These are phyloP conservation scores for Cetoscarus ocellatus DNA, from an alignment of 2,797 vertebrate genomes.

Conservation along the genomic window DNA sequence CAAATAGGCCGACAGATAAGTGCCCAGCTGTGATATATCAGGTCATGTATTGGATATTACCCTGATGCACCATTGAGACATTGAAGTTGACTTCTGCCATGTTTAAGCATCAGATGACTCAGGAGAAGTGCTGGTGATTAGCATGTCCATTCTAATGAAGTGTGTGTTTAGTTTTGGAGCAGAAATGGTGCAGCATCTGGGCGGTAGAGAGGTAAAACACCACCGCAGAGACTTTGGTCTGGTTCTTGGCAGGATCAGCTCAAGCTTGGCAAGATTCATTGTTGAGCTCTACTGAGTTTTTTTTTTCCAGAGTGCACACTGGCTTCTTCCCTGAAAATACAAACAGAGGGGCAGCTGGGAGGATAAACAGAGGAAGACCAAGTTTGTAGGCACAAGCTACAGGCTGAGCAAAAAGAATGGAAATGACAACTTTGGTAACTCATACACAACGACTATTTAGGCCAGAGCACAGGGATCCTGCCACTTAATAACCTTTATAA, in stretches of 20 bases:
- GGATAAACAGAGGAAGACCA: background rate
- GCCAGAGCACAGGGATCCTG: too few species aligned
- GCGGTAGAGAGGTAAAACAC: background rate
- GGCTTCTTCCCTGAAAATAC: background rate
- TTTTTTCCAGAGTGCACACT: background rate
- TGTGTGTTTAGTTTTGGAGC: background rate
- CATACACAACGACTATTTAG: too few species aligned
- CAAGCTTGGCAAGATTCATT: background rate
- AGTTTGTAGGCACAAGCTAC: background rate
- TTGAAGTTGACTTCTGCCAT: background rate
- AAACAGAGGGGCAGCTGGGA: background rate
- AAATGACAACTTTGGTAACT: too few species aligned
- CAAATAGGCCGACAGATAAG: slow-evolving; percentile 52
- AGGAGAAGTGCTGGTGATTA: slow-evolving; percentile 1
- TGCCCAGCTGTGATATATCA: slow-evolving; percentile 42
- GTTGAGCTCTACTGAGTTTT: background rate
- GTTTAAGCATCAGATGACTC: background rate
- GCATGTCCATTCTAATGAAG: slow-evolving; percentile 12
- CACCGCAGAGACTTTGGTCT: background rate
- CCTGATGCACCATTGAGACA: slow-evolving; percentile 20
- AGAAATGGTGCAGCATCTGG: background rate
- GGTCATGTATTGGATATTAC: slow-evolving; percentile 44
- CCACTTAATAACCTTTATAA: too few species aligned
- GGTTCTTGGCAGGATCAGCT: background rate
- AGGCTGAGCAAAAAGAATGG: background rate